Conservation (phyloP, 2,113 vertebrate genomes). For the Tympanuchus pallidicinctus region DNA sequence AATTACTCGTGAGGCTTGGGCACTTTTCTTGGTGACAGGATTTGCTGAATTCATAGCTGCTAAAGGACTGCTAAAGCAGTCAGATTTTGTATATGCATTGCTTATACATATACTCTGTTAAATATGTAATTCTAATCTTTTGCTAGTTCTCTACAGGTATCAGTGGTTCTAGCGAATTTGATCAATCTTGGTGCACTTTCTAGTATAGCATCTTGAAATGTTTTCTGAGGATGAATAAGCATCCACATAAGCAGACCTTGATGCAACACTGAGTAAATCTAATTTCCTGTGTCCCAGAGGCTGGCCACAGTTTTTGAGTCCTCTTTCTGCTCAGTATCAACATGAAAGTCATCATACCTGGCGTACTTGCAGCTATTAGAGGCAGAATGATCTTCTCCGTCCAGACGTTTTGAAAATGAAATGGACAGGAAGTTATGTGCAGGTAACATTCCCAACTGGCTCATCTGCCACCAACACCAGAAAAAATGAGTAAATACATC, state of each 20-base stretch:
- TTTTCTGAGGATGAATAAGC: neutral
- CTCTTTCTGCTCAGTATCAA: neutral
- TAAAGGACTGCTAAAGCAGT: neutral
- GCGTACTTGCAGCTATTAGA: neutral
- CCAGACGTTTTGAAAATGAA: neutral
- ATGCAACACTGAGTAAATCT: neutral
- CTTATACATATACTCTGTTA: neutral
- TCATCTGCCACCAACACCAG: neutral
- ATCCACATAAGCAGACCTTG: neutral
- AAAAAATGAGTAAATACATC: neutral
- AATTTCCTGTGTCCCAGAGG: rapidly evolving
- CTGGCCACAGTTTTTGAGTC: rapidly evolving
- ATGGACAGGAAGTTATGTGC: rapidly evolving
- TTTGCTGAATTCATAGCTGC: neutral
- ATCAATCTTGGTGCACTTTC: neutral
- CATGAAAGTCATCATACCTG: neutral
- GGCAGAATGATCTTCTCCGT: rapidly evolving
- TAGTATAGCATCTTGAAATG: neutral
- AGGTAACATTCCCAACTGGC: neutral
- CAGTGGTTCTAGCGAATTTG: neutral
- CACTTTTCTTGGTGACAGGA: neutral
- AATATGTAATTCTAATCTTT: neutral
- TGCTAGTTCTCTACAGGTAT: neutral
- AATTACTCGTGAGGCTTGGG: neutral
- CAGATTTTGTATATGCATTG: neutral